Conservation (phyloP, 2,888 invertebrate species). For the Pyralis farinalis region DNA sequence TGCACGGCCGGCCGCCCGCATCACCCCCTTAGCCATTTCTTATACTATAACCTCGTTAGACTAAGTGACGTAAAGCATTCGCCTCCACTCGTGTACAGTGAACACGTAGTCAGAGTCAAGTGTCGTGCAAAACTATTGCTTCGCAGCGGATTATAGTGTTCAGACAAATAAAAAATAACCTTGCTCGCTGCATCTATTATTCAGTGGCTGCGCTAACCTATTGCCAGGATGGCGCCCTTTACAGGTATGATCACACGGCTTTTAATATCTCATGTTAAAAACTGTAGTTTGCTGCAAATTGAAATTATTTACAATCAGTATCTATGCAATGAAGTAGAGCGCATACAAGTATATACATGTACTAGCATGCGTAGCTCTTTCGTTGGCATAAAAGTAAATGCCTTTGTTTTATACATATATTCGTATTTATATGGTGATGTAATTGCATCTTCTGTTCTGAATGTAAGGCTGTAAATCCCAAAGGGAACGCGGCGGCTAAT, state of each 20-base stretch:
- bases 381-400: no score
- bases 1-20: slow-evolving; percentile 27
- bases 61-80: slow-evolving; percentile 62
- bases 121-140: slow-evolving; percentile 31
- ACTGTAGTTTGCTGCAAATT: neutral
- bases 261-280: neutral
- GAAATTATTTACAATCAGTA: no score
- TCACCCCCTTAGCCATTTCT: slow-evolving; percentile 34
- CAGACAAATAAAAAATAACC: slow-evolving; percentile 51
- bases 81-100: slow-evolving; percentile 40
- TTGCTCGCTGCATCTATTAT: slow-evolving; percentile 72
- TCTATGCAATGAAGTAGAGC: no score
- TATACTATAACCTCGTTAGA: slow-evolving; percentile 64
- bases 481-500: slow-evolving; percentile 1
- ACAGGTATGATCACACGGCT: slow-evolving; percentile 55
- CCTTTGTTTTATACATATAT: no score
- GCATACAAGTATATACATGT: no score
- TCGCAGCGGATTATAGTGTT: slow-evolving; percentile 37
- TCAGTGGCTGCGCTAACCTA: slow-evolving; percentile 67
- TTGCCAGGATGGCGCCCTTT: slow-evolving; percentile 72
- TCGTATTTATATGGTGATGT: neutral
- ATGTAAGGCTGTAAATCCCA: slow-evolving; percentile 2
- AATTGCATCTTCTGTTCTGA: slow-evolving; percentile 6
- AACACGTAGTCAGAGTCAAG: slow-evolving; percentile 23
- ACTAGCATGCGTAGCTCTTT: neutral